Evolutionary conservation across 2,797 vertebrate species (phyloP).

Genomic region (Sciurus carolinensis): DNA sequence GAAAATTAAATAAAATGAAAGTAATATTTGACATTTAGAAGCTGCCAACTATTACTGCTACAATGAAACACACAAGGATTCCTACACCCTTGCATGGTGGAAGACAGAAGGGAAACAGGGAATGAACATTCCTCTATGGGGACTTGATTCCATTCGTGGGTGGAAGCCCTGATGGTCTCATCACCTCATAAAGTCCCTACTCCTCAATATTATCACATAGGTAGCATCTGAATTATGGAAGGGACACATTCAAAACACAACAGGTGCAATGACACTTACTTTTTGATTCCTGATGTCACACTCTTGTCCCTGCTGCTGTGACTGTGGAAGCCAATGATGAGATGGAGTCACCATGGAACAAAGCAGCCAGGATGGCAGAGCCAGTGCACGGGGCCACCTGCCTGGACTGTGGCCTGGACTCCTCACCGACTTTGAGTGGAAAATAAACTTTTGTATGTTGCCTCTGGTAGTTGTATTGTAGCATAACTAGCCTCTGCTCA

Average conservation of each 20-base stretch:
- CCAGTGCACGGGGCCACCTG: background rate
- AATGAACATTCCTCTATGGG: no score
- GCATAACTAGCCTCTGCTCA: background rate
- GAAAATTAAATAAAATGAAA: background rate
- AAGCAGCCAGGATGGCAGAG: background rate
- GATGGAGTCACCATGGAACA: fast-evolving
- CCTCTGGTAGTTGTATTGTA: background rate
- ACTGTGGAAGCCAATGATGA: background rate
- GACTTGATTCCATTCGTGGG: fast-evolving
- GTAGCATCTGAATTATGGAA: background rate
- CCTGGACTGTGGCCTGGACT: background rate
- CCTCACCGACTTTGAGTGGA: background rate
- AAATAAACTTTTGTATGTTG: background rate
- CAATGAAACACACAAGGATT: background rate
- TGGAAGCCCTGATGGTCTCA: background rate
- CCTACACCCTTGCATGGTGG: no score
- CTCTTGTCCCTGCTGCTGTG: background rate
- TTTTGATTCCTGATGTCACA: background rate
- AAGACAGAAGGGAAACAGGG: background rate
- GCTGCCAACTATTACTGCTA: fast-evolving
- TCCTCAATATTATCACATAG: background rate
- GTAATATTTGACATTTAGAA: background rate
- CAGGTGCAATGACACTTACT: background rate
- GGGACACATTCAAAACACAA: no score
- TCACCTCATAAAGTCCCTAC: background rate